These are phyloP conservation scores for Drosophila tropicalis DNA, from an alignment of 1,140 invertebrate genomes.

Conservation along the genomic window DNA sequence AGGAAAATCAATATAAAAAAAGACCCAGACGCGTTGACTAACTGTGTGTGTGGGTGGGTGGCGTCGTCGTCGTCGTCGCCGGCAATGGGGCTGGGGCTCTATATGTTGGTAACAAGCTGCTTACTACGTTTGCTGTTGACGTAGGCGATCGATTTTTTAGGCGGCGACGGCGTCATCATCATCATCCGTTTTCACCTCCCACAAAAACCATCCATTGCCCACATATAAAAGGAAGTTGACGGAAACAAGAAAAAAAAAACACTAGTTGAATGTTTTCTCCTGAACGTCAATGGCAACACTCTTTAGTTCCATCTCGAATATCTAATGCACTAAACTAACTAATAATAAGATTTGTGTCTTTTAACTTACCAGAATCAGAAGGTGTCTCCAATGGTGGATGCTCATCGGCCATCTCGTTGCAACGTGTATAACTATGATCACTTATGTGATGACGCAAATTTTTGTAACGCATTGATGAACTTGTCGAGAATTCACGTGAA, in stretches of 20 bases:
- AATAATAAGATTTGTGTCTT: background rate
- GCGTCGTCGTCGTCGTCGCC: slow-evolving; percentile 2
- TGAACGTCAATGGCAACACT: slow-evolving; percentile 10
- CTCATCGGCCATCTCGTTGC: slow-evolving; percentile 84
- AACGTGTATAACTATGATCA: slow-evolving; percentile 90
- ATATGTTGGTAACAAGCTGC: slow-evolving; percentile 51
- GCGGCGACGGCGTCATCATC: slow-evolving; percentile 25
- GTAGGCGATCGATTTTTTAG: slow-evolving; percentile 75
- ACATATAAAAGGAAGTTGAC: slow-evolving; percentile 40
- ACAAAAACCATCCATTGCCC: slow-evolving; percentile 16
- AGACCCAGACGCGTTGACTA: slow-evolving; percentile 39
- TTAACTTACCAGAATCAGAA: slow-evolving; percentile 92
- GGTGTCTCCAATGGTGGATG: slow-evolving; percentile 86
- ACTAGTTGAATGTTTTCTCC: slow-evolving; percentile 47
- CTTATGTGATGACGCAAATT: slow-evolving; percentile 73
- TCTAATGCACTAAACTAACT: background rate
- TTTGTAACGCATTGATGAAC: background rate
- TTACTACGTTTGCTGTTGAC: slow-evolving; percentile 79
- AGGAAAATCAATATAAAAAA: slow-evolving; percentile 50
- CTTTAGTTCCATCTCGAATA: background rate
- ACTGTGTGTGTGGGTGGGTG: slow-evolving; percentile 24
- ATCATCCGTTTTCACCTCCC: slow-evolving; percentile 20
- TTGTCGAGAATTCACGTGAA: slow-evolving; percentile 1
- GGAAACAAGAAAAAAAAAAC: slow-evolving; percentile 11
- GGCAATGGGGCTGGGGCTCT: background rate